Percentiles rank a stretch among this genome's conserved stretches.
phyloP scores from a whole-genome alignment of 1,140 invertebrate species.

The Rhopalosiphum maidis region DNA sequence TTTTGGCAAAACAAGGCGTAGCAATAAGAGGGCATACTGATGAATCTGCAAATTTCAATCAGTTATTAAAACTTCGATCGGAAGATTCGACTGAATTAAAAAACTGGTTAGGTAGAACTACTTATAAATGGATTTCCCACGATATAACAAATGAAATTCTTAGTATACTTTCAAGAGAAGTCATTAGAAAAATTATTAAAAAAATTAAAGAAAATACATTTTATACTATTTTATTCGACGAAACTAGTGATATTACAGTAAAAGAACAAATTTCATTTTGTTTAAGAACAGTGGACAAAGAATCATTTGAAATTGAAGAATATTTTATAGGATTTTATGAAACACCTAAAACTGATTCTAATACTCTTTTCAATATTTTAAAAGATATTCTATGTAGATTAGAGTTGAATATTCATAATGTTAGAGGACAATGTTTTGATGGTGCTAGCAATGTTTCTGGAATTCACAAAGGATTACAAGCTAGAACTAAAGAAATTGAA shows the following conservation, averaged over 20 bases:
- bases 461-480: slow-evolving; percentile 55
- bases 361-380: slow-evolving; percentile 57
- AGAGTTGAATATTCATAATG: slow-evolving; percentile 56
- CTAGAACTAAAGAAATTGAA: slow-evolving; percentile 54
- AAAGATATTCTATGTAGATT: slow-evolving; percentile 56
- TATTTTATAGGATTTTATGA: slow-evolving; percentile 58
- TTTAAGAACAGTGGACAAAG: slow-evolving; percentile 58
- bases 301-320: slow-evolving; percentile 54
- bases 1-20: neutral
- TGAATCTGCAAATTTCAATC: slow-evolving; percentile 22
- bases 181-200: slow-evolving; percentile 5
- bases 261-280: slow-evolving; percentile 53
- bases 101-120: neutral
- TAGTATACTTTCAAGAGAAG: slow-evolving; percentile 11
- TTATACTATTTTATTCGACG: slow-evolving; percentile 51
- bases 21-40: slow-evolving; percentile 21
- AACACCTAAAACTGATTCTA: slow-evolving; percentile 56
- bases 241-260: slow-evolving; percentile 52
- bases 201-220: slow-evolving; percentile 53
- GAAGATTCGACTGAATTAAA: slow-evolving; percentile 9
- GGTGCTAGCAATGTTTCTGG: slow-evolving; percentile 57
- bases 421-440: slow-evolving; percentile 58
- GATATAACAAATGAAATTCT: slow-evolving; percentile 16
- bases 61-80: slow-evolving; percentile 20
- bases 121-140: slow-evolving; percentile 15